Conservation (phyloP, 2,113 vertebrate genomes). For the Carassius gibelio region DNA sequence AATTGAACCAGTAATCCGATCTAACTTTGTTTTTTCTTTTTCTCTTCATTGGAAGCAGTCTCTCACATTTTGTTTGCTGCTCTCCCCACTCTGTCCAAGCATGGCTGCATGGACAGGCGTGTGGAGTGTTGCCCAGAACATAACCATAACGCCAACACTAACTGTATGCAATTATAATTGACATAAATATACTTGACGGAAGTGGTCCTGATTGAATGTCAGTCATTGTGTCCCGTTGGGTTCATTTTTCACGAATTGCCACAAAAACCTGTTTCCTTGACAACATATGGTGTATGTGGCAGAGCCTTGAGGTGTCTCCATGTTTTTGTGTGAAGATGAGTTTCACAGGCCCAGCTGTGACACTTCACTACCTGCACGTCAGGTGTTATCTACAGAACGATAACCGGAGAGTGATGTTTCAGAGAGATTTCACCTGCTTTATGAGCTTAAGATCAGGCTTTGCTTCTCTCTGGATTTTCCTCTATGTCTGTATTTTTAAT, state of each 20-base stretch:
- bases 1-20: no score
- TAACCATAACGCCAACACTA: no score
- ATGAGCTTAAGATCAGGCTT: conserved; percentile 61
- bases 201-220: no score
- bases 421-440: conserved; percentile 64
- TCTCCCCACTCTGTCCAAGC: no score
- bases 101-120: no score
- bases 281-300: conserved; percentile 68
- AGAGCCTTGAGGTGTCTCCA: conserved; percentile 44
- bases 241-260: conserved; percentile 50
- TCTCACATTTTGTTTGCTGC: no score
- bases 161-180: no score
- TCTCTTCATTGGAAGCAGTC: no score
- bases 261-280: conserved; percentile 74
- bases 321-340: conserved; percentile 40
- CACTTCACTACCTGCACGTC: not conserved
- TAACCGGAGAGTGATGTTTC: conserved; percentile 10
- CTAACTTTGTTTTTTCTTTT: no score
- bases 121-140: no score
- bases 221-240: conserved; percentile 47
- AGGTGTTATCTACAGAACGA: conserved; percentile 22
- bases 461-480: conserved; percentile 27
- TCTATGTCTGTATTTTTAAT: not conserved
- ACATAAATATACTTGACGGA: no score
- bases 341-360: conserved; percentile 24